These are phyloP conservation scores for Conopomorpha cramerella DNA, from an alignment of 1,140 invertebrate species.

Conservation along the genomic window DNA sequence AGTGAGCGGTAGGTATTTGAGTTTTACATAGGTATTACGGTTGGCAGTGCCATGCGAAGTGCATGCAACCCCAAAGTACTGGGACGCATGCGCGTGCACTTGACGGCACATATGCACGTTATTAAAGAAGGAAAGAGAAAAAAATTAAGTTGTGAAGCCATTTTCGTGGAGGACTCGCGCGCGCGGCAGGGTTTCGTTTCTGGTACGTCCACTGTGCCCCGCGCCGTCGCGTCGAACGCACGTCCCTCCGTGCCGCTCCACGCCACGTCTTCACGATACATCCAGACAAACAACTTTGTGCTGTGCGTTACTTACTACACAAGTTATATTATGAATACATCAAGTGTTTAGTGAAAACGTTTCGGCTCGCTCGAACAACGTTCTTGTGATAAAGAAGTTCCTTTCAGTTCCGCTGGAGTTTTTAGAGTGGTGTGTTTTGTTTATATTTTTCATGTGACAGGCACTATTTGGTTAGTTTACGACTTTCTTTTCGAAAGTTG, in stretches of 20 bases:
- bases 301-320: slow-evolving; percentile 12
- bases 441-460: not conserved
- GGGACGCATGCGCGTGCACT: slow-evolving; percentile 54
- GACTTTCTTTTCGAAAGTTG: too few species aligned
- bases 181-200: slow-evolving; percentile 26
- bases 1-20: too few species aligned
- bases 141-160: slow-evolving; percentile 60
- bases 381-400: too few species aligned
- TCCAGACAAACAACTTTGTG: slow-evolving; percentile 22
- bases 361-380: not conserved
- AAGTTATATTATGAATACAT: not conserved
- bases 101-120: slow-evolving; percentile 58
- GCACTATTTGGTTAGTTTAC: not conserved
- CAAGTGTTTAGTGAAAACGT: not conserved
- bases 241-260: slow-evolving; percentile 16
- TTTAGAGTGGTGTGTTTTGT: not conserved
- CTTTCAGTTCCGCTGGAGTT: too few species aligned
- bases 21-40: too few species aligned
- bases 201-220: slow-evolving; percentile 33
- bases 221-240: slow-evolving; percentile 22
- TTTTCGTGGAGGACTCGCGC: slow-evolving; percentile 49
- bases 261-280: slow-evolving; percentile 8
- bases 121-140: slow-evolving; percentile 61
- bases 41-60: too few species aligned
- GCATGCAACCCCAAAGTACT: too few species aligned